These are phyloP conservation scores for Oconnorella tubifera DNA, from an alignment of 2,888 invertebrate species.

Conservation along the genomic window DNA sequence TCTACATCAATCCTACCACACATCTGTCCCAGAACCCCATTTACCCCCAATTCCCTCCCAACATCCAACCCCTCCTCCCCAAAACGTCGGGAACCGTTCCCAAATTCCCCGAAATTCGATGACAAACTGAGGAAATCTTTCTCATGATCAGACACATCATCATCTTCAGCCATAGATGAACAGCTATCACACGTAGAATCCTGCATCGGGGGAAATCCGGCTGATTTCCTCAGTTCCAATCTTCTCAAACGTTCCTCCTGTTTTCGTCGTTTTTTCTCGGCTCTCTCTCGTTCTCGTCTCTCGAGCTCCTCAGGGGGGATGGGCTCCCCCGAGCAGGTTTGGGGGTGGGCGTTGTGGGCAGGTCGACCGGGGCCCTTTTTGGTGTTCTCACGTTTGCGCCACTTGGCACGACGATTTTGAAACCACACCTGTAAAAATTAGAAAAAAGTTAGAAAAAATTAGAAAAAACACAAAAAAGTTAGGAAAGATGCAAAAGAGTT, in stretches of 20 bases:
- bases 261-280: constrained; percentile 70
- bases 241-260: constrained; percentile 73
- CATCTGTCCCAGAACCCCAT: no score
- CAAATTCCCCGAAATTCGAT: not conserved
- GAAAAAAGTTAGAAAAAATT: constrained; percentile 32
- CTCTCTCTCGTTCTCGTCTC: constrained; percentile 49
- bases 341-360: constrained; percentile 96
- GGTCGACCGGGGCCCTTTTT: constrained; percentile 97
- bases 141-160: not conserved
- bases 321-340: constrained; percentile 94
- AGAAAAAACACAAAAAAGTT: not conserved
- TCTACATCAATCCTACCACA: no score
- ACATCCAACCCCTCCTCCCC: no score
- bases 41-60: no score
- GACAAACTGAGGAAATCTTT: no score
- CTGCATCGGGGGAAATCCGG: not conserved
- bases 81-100: not conserved
- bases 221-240: constrained; percentile 22
- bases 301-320: constrained; percentile 73
- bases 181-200: constrained; percentile 9
- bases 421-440: constrained; percentile 93
- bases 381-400: constrained; percentile 98
- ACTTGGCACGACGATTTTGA: constrained; percentile 97
- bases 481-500: not conserved
- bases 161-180: constrained; percentile 1